phyloP scores from a whole-genome alignment of 2,888 invertebrate genomes.

The Isoperla grammatica region DNA sequence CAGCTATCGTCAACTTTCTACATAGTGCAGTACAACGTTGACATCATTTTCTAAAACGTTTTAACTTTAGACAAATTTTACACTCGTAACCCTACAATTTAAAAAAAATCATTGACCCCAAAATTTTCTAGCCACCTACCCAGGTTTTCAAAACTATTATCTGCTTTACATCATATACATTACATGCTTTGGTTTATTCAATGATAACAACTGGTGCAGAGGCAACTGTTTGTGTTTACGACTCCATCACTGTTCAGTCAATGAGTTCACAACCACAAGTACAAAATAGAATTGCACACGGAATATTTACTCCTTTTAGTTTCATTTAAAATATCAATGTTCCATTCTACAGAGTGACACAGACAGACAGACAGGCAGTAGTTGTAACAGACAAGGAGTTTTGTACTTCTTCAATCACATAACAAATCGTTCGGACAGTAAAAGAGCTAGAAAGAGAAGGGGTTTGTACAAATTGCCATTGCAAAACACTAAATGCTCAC shows the following conservation, averaged over 20 bases:
- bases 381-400: slow-evolving; percentile 26
- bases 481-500: not conserved
- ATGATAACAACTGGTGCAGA: slow-evolving; percentile 27
- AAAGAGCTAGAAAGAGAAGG: slow-evolving; percentile 25
- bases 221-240: slow-evolving; percentile 13
- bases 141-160: slow-evolving; percentile 20
- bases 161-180: slow-evolving; percentile 26
- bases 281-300: slow-evolving; percentile 30
- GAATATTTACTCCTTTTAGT: slow-evolving; percentile 9
- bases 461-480: slow-evolving; percentile 17
- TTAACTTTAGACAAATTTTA: not conserved
- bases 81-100: slow-evolving; percentile 15
- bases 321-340: slow-evolving; percentile 22
- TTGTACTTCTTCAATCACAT: slow-evolving; percentile 29
- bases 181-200: slow-evolving; percentile 31
- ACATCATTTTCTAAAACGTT: slow-evolving; percentile 6
- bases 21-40: slow-evolving; percentile 24
- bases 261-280: slow-evolving; percentile 29
- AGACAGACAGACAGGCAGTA: slow-evolving; percentile 19
- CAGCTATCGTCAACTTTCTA: slow-evolving; percentile 17
- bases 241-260: slow-evolving; percentile 19
- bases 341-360: slow-evolving; percentile 11
- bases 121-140: slow-evolving; percentile 24
- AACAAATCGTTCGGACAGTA: slow-evolving; percentile 25
- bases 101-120: slow-evolving; percentile 23